Evolutionary conservation across 2,888 invertebrate genomes (phyloP).

Genomic region (Yponomeuta evonymella): DNA sequence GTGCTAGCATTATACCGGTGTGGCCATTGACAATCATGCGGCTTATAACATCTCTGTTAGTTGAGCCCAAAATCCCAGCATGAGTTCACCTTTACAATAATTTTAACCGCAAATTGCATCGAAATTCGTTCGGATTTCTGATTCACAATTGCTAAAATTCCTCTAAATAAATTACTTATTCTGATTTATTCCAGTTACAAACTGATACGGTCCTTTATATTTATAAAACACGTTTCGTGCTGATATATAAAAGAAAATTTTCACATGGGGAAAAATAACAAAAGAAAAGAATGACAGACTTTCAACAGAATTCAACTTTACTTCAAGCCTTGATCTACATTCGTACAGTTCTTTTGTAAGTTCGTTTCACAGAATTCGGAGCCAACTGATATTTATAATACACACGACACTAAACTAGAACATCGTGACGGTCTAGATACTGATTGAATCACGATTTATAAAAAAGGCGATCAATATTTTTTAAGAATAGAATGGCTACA

Average conservation of each 20-base stretch:
- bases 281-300: not conserved
- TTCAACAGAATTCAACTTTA: constrained; percentile 1
- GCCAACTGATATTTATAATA: constrained; percentile 41
- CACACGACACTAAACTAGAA: constrained; percentile 33
- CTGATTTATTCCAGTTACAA: not conserved
- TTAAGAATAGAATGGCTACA: not conserved
- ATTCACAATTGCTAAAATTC: too few relatives aligned
- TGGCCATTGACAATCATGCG: constrained; percentile 1
- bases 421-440: constrained; percentile 36
- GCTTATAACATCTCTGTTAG: not conserved
- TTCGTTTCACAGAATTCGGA: constrained; percentile 22
- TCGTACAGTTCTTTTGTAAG: constrained; percentile 5
- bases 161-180: not conserved
- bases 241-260: not conserved
- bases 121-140: too few relatives aligned
- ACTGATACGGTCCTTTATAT: too few relatives aligned
- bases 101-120: too few relatives aligned
- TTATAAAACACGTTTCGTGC: too few relatives aligned
- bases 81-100: not conserved
- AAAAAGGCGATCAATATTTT: not conserved
- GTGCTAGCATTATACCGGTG: not conserved
- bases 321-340: constrained; percentile 12
- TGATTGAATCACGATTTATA: constrained; percentile 17
- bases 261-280: too few relatives aligned
- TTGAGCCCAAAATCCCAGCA: not conserved